Percentiles rank a stretch among this genome's conserved stretches.
Evolutionary conservation across 2,113 vertebrate genomes (phyloP).

Genomic region (Saguinus imperator): DNA sequence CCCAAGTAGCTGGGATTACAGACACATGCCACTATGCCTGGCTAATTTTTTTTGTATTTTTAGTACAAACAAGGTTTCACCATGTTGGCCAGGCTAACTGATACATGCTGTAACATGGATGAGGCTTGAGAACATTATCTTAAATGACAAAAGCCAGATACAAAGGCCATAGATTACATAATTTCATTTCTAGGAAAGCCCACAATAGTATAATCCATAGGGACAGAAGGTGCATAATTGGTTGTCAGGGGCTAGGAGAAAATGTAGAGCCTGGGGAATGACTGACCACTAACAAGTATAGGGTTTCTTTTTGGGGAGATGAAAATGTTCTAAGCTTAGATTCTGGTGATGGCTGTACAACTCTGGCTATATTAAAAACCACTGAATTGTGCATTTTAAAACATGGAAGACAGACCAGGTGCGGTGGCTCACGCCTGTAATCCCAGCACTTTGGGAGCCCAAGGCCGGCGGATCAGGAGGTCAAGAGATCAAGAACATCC

Average conservation of each 20-base stretch:
- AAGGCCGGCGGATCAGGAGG: too few relatives aligned
- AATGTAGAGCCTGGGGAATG: neutral
- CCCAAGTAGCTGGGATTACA: too few relatives aligned
- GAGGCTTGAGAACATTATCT: neutral
- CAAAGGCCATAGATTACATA: neutral
- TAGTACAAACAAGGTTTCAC: too few relatives aligned
- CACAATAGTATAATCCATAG: neutral
- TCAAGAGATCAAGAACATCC: too few relatives aligned
- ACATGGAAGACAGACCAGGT: neutral
- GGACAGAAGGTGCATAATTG: neutral
- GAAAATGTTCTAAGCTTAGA: neutral
- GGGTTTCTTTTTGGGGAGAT: neutral
- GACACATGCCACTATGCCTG: too few relatives aligned
- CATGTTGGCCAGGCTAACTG: neutral
- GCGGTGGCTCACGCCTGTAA: too few relatives aligned
- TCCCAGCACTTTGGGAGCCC: too few relatives aligned
- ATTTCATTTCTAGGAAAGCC: neutral
- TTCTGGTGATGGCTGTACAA: neutral
- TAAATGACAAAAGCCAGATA: neutral
- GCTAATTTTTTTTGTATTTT: too few relatives aligned
- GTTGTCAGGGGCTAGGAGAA: neutral
- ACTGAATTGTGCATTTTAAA: neutral
- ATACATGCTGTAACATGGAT: neutral
- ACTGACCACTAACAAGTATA: neutral
- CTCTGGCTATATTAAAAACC: neutral